Conservation (phyloP, 2,113 vertebrate genomes). For the Phodopus roborovskii region DNA sequence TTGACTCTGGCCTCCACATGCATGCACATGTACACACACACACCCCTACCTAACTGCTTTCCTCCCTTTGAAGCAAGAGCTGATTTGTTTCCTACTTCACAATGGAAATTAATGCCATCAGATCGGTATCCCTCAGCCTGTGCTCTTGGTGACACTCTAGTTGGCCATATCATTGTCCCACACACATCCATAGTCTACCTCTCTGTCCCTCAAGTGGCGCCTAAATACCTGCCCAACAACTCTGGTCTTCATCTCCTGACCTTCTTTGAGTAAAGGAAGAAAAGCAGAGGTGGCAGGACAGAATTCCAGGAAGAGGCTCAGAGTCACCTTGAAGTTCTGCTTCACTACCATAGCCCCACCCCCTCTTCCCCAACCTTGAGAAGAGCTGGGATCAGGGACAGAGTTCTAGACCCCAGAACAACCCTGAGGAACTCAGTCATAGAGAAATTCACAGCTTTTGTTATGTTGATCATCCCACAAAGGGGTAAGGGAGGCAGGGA, state of each 20-base stretch:
- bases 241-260: background rate
- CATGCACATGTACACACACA: no score
- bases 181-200: fast-evolving
- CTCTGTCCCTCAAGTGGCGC: no score
- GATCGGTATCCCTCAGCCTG: background rate
- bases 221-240: no score
- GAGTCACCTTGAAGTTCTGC: background rate
- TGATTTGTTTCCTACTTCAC: background rate
- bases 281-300: background rate
- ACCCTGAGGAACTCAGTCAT: background rate
- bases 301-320: background rate
- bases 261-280: background rate
- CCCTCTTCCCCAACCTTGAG: background rate
- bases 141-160: background rate
- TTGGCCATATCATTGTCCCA: background rate
- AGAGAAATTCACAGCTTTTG: background rate
- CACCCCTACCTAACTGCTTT: background rate
- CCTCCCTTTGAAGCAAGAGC: background rate
- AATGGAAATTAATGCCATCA: background rate
- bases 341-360: background rate
- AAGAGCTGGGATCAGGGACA: background rate
- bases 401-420: background rate
- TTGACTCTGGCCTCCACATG: background rate
- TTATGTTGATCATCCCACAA: background rate
- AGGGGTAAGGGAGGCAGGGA: background rate